Conservation (phyloP, 2,113 vertebrate genomes). For the Actenoides lindsayi region DNA sequence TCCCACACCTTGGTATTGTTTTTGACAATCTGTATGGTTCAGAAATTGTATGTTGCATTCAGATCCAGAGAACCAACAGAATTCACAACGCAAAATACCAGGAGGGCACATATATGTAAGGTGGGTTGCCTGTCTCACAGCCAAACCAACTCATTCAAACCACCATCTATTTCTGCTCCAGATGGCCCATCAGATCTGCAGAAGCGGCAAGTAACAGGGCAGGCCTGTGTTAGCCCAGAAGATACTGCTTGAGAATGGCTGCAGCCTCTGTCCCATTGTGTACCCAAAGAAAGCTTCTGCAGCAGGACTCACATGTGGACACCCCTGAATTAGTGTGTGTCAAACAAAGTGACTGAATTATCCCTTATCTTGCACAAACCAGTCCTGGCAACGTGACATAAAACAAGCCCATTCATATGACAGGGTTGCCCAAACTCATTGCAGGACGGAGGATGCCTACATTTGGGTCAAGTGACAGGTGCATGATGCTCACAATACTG, state of each 20-base stretch:
- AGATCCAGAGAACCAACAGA: background rate
- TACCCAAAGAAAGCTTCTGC: background rate
- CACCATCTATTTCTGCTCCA: background rate
- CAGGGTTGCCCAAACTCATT: background rate
- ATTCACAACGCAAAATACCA: background rate
- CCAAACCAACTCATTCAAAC: background rate
- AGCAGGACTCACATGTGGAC: background rate
- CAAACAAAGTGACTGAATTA: background rate
- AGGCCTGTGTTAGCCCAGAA: background rate
- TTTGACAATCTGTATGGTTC: background rate
- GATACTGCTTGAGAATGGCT: background rate
- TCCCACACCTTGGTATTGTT: background rate
- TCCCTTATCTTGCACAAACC: background rate
- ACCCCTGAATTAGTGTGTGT: background rate
- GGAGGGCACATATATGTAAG: background rate
- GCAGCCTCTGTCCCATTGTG: background rate
- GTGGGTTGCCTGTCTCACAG: background rate
- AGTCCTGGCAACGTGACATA: background rate
- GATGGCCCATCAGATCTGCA: background rate
- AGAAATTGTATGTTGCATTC: background rate
- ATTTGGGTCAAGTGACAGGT: background rate
- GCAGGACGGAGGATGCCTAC: background rate
- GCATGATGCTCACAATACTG: background rate
- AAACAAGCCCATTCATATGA: background rate
- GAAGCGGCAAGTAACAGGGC: background rate